A percentile compares a stretch with the other conserved stretches of the same genome.
phyloP scores from a whole-genome alignment of 1,140 invertebrate genomes.

The Linepithema humile region DNA sequence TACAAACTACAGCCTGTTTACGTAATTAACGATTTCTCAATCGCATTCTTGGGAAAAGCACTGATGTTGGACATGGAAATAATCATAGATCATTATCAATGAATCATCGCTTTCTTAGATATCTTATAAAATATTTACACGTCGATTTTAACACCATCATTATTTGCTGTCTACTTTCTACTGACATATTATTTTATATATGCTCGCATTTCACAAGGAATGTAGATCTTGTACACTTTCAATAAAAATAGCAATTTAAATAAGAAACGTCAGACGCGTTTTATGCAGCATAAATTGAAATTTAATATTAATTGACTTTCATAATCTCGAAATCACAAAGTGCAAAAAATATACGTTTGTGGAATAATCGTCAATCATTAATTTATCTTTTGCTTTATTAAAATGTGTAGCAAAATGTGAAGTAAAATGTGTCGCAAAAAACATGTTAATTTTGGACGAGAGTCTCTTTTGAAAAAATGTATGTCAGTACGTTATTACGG shows the following conservation, averaged over 20 bases:
- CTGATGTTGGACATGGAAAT: neutral
- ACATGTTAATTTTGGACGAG: too few species aligned
- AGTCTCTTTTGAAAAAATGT: too few species aligned
- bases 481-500: too few species aligned
- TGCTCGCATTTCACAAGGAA: neutral
- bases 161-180: conserved; percentile 16
- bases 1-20: neutral
- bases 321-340: neutral
- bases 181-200: neutral
- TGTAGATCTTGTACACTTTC: neutral
- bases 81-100: conserved; percentile 23
- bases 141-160: conserved; percentile 5
- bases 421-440: too few species aligned
- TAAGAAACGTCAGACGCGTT: neutral
- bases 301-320: conserved; percentile 9
- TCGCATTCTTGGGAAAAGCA: conserved; percentile 4
- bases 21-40: conserved; percentile 39
- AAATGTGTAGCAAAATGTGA: neutral
- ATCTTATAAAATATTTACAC: conserved; percentile 4
- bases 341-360: neutral
- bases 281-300: neutral
- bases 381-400: neutral
- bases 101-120: conserved; percentile 40
- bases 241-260: neutral
- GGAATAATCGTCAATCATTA: neutral